phyloP scores from a whole-genome alignment of 2,113 vertebrate species.

The Nerophis lumbriciformis region DNA sequence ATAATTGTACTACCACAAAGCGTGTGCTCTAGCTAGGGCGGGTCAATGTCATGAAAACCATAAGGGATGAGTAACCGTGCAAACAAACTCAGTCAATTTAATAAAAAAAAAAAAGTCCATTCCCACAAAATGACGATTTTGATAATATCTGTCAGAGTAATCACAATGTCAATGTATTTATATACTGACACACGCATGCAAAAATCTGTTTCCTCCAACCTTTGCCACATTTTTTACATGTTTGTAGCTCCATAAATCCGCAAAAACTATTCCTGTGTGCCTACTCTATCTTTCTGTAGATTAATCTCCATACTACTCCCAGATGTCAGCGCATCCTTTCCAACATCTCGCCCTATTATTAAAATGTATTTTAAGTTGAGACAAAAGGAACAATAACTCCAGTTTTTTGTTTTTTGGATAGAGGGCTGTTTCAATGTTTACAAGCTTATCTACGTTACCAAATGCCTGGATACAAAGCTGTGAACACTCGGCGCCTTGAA shows the following conservation, averaged over 20 bases:
- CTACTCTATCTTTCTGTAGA: slow-evolving; percentile 12
- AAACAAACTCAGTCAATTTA: slow-evolving; percentile 2
- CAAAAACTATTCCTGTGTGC: slow-evolving; percentile 23
- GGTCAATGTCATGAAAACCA: neutral
- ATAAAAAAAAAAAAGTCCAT: neutral
- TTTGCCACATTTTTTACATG: slow-evolving; percentile 29
- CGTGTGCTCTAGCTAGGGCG: neutral
- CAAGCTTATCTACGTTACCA: slow-evolving; percentile 16
- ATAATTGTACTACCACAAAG: neutral
- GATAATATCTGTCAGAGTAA: neutral
- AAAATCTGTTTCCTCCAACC: slow-evolving; percentile 4
- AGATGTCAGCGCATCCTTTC: slow-evolving; percentile 28
- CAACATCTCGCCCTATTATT: slow-evolving; percentile 19
- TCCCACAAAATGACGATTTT: neutral
- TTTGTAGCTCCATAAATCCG: slow-evolving; percentile 48
- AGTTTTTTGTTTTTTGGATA: neutral
- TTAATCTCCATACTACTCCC: slow-evolving; percentile 14
- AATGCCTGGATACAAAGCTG: slow-evolving; percentile 13
- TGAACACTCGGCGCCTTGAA: slow-evolving; percentile 19
- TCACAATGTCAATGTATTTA: slow-evolving; percentile 1
- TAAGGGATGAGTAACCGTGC: neutral
- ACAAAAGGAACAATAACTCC: slow-evolving; percentile 1
- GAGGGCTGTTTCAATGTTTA: neutral
- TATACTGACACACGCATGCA: neutral
- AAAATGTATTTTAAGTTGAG: slow-evolving; percentile 16